Evolutionary conservation across 2,888 invertebrate species (phyloP).

Genomic region (Drosophila mercatorum): DNA sequence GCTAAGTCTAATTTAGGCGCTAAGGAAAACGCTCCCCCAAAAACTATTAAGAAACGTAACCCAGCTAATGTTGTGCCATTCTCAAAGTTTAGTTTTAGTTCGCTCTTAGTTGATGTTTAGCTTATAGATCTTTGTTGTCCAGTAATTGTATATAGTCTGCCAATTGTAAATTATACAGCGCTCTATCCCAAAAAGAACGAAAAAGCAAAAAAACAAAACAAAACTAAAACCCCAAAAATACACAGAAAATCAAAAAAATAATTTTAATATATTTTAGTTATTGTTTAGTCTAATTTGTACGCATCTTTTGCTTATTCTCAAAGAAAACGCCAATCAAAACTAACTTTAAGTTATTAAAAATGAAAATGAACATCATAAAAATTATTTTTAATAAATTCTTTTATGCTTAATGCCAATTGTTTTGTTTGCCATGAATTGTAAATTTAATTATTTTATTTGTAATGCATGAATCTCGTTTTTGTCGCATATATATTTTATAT

Average conservation of each 20-base stretch:
- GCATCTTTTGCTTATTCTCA: slow-evolving; percentile 64
- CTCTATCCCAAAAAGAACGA: slow-evolving; percentile 50
- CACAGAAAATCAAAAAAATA: slow-evolving; percentile 8
- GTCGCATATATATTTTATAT: slow-evolving; percentile 13
- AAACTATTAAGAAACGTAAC: slow-evolving; percentile 33
- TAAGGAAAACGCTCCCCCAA: slow-evolving; percentile 25
- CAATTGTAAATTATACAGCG: slow-evolving; percentile 74
- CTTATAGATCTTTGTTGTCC: slow-evolving; percentile 36
- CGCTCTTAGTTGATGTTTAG: slow-evolving; percentile 33
- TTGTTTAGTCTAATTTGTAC: slow-evolving; percentile 53
- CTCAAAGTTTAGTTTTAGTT: slow-evolving; percentile 49
- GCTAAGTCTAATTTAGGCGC: slow-evolving; percentile 31
- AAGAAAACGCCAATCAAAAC: slow-evolving; percentile 81
- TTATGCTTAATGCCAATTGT: slow-evolving; percentile 64
- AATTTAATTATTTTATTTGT: slow-evolving; percentile 53
- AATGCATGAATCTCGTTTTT: slow-evolving; percentile 63
- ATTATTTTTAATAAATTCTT: slow-evolving; percentile 36
- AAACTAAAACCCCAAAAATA: slow-evolving; percentile 44
- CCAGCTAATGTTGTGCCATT: slow-evolving; percentile 76
- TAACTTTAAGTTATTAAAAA: slow-evolving; percentile 82
- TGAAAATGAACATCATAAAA: slow-evolving; percentile 9
- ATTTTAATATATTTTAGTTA: slow-evolving; percentile 38
- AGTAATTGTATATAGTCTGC: slow-evolving; percentile 70
- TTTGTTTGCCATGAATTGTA: slow-evolving; percentile 66
- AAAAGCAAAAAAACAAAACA: slow-evolving; percentile 29